These are phyloP conservation scores for Macaca fascicularis DNA, from an alignment of 2,113 vertebrate genomes.

Conservation along the genomic window T2T-MFA8v1.1 NC_088380.1:60324001-60324500, in stretches of 20 bases:
- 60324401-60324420: not conserved
- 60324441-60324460: not conserved
- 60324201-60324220: not conserved
- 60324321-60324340: not conserved
- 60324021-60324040: no score
- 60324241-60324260: not conserved
- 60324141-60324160: constrained; percentile 18
- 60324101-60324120: no score
- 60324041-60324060: no score
- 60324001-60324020: no score
- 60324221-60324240: not conserved
- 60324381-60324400: not conserved
- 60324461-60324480: no score
- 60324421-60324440: not conserved
- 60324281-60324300: not conserved
- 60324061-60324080: no score
- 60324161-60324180: not conserved
- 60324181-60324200: not conserved
- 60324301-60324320: not conserved
- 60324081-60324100: not conserved
- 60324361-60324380: not conserved
- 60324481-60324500: not conserved
- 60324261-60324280: not conserved
- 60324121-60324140: not conserved
- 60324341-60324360: not conserved